Conservation (phyloP, 2,113 vertebrate species). For the Maylandia zebra region DNA sequence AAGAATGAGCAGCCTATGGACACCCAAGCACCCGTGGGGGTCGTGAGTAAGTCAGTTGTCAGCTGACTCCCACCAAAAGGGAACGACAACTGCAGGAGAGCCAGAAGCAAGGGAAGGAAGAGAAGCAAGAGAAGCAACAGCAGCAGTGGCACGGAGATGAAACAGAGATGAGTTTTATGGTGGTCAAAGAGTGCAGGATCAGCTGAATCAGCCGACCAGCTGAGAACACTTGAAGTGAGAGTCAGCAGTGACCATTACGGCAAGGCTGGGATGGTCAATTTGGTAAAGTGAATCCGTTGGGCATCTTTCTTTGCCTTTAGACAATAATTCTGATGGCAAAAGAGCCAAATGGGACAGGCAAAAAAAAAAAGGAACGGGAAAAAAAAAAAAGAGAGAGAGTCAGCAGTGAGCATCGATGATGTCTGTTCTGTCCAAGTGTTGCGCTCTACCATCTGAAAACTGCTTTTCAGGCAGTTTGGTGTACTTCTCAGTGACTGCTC, state of each 20-base stretch:
- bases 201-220: conserved; percentile 33
- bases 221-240: conserved; percentile 13
- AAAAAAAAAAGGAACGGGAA: too few species aligned
- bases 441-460: neutral
- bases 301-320: too few species aligned
- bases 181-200: neutral
- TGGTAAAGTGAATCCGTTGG: too few species aligned
- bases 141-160: conserved; percentile 14
- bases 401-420: neutral
- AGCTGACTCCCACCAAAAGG: conserved; percentile 36
- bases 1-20: conserved; percentile 13
- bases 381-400: neutral
- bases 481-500: neutral
- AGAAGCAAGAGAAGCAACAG: conserved; percentile 7
- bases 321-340: too few species aligned
- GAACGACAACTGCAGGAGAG: conserved; percentile 56
- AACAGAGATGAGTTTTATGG: conserved; percentile 30
- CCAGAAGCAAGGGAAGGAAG: conserved; percentile 11
- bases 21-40: conserved; percentile 18
- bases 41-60: conserved; percentile 47
- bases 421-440: neutral
- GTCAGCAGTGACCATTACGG: neutral
- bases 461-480: neutral
- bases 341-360: too few species aligned
- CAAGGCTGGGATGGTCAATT: too few species aligned